Conservation (phyloP, 2,888 invertebrate species). For the Drosophila meridiana region DNA sequence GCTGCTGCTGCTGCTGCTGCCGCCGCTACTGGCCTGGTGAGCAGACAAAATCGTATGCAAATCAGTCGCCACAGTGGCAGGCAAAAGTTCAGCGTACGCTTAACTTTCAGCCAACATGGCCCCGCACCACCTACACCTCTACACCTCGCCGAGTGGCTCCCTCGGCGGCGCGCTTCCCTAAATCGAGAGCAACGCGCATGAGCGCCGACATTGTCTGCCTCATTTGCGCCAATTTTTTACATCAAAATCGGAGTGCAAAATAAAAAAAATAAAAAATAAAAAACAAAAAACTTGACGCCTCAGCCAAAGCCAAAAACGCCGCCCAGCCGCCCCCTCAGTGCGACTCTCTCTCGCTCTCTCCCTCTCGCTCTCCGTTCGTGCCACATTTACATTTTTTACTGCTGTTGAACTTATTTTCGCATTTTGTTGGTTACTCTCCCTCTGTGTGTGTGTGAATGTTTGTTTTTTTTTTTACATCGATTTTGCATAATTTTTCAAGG, state of each 20-base stretch:
- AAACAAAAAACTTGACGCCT: constrained; percentile 48
- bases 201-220: constrained; percentile 80
- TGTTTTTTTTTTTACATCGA: constrained; percentile 75
- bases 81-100: constrained; percentile 82
- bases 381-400: constrained; percentile 79
- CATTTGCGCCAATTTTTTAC: constrained; percentile 81
- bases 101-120: constrained; percentile 68
- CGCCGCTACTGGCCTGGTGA: constrained; percentile 46
- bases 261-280: constrained; percentile 29
- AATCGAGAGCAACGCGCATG: constrained; percentile 63
- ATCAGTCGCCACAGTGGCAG: constrained; percentile 66
- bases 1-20: constrained; percentile 19
- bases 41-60: constrained; percentile 81
- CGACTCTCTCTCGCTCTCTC: constrained; percentile 32
- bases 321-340: neutral
- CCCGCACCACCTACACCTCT: constrained; percentile 21
- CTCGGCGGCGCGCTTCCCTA: constrained; percentile 3
- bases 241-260: constrained; percentile 74
- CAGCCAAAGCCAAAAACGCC: constrained; percentile 18
- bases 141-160: constrained; percentile 1
- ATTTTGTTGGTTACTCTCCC: constrained; percentile 66
- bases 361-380: constrained; percentile 61
- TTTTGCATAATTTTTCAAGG: constrained; percentile 84
- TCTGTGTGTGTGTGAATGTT: constrained; percentile 48
- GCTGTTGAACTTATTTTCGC: constrained; percentile 76